Evolutionary conservation across 2,797 vertebrate species (phyloP), one percentile per base, ranked within the genome.

Genomic region (Tangara arthus): DNA sequence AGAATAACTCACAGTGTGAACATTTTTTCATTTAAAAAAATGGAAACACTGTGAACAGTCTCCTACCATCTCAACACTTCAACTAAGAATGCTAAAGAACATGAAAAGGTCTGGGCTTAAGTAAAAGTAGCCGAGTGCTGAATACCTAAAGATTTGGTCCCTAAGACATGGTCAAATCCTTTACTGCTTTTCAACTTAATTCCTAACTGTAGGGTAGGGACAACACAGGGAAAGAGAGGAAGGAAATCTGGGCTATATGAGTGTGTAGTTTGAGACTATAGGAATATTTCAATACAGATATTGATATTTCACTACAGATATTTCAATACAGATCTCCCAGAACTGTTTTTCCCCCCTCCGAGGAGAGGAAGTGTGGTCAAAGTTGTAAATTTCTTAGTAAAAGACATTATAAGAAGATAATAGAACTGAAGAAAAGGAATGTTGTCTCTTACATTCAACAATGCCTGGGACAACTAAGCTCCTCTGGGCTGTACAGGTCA

Each of bases 341-440:
- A 56, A 76, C 1, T 1, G 1, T 0, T 28, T 69, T 65, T 72
- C 65, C 42, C 46, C 6, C 6, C 17, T 60, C 30, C 72, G 70
- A 32, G 23, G 9, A 76, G 21, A 76, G 18, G 5, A 49, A 4
- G 5, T 8, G 22, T 2, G 4, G 47, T 34, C 28, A 89, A 28
- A 50, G 34, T 3, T 39, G 8, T 12, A 34, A 34, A 50, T 35
- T 76, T 55, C 35, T 44, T 27, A 28, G 7, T 21, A 65, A 46
- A 66, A 57, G 42, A 42, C 12, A 50, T 5, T 26, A 8, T 21
- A 69, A 50, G 21, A 78, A 37, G 22, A 49, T 11, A 64, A 32
- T 0, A 30, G n/a, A 81, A n/a, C 10, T 47, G 32, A 60, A 73
- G 49, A 60, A 84, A 60, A 46, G 12, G 11, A 83, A 49, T 0